Evolutionary conservation across 2,797 vertebrate species (phyloP).

Genomic region (Pempheris klunzingeri): DNA sequence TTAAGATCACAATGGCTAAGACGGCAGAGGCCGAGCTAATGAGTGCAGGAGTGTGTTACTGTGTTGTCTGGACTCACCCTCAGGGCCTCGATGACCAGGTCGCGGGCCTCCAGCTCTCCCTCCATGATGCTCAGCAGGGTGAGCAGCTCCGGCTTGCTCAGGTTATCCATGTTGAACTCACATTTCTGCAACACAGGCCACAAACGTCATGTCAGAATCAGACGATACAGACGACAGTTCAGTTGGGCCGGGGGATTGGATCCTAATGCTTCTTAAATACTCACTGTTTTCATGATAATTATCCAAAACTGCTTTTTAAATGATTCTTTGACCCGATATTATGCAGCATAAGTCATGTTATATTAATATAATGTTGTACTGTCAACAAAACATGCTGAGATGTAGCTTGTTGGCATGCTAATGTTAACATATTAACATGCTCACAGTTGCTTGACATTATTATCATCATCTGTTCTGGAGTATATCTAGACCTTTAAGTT

Average conservation of each 20-base stretch:
- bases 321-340: neutral
- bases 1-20: slow-evolving; percentile 7
- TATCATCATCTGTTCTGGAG: neutral
- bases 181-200: slow-evolving; percentile 87
- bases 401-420: neutral
- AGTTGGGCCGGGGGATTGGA: no score
- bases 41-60: neutral
- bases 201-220: slow-evolving; percentile 3
- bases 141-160: slow-evolving; percentile 94
- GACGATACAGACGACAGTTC: neutral
- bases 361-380: no score
- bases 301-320: neutral
- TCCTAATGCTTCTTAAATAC: no score
- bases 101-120: slow-evolving; percentile 96
- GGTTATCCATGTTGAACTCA: slow-evolving; percentile 97
- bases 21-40: slow-evolving; percentile 1
- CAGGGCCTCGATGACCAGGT: slow-evolving; percentile 97
- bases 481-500: neutral
- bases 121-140: slow-evolving; percentile 98
- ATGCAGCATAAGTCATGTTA: no score
- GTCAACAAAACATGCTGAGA: no score
- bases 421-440: no score
- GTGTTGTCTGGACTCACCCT: slow-evolving; percentile 87
- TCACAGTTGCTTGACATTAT: no score
- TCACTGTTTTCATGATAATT: neutral